Base-by-base conservation (phyloP, 35 echinoderm and acorn worm genomes). In the Ophioderma brevispina region DNA sequence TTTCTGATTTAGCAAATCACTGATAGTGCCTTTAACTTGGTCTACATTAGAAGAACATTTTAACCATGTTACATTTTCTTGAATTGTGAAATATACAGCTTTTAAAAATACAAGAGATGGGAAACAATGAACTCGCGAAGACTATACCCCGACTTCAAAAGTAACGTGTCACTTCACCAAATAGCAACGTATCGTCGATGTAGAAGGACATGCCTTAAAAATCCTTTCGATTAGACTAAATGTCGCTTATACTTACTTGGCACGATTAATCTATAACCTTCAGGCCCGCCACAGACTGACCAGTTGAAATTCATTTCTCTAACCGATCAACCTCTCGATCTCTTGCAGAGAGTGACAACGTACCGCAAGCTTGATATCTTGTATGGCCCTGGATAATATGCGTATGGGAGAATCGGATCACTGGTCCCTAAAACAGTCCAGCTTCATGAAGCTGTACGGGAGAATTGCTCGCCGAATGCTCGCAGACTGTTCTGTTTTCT, bases 311-410 rank as follows among this genome's bases (percentile, higher is more conserved):
- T 80, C 21, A 97, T 33, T 35, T 89, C 84, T 37, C 95, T 52
- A 19, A 81, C 88, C 5, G 82, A 88, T 37, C 92, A 88, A 8
- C 95, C 95, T 10, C 40, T 86, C 0, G 95, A 91, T 35, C 55
- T 13, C 64, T 84, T 36, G 79, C 88, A 0, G 59, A 75, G n/a
- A 94, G 55, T 15, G 35, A 40, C 2, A 97, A 37, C 10, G 23
- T 76, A 19, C 95, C 95, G 55, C 95, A 97, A 36, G n/a, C 82
- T 87, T 33, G 95, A 77, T 32, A 94, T 84, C 31, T 39, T n/a
- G 55, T 35, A 13, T 49, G 40, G 10, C 92, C 95, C 1, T 63
- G 40, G 6, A 97, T 70, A 17, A n/a, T 40, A 2, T 1, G 85
- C 92, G 59, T 0, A 86, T 25, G 92, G 92, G 23, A 76, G 19